Percentiles rank a stretch among this genome's conserved stretches.
Conservation (phyloP, 2,888 invertebrate species). For the Melieria omissa region DNA sequence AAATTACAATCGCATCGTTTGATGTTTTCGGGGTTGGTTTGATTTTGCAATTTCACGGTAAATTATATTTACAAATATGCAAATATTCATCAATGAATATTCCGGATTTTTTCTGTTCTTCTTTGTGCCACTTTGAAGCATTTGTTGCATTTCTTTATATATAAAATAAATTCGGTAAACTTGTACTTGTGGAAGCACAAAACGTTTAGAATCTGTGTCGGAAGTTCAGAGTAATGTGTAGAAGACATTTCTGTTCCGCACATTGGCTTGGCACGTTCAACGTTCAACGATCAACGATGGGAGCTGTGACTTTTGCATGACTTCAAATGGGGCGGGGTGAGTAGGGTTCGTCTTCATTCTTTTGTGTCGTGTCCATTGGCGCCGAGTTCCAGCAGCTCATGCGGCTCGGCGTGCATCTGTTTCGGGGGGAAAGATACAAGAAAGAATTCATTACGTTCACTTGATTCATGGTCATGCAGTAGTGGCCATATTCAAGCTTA, state of each 20-base stretch:
- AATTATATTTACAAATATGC: too few species aligned
- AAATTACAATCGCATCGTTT: too few species aligned
- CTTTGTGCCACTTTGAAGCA: not conserved
- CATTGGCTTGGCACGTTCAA: too few species aligned
- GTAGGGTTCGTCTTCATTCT: slow-evolving; percentile 58
- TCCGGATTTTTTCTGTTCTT: too few species aligned
- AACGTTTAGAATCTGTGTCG: slow-evolving; percentile 31
- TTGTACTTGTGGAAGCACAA: slow-evolving; percentile 36
- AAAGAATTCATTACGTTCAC: not conserved
- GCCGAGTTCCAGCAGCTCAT: slow-evolving; percentile 75
- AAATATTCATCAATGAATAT: too few species aligned
- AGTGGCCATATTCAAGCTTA: slow-evolving; percentile 52
- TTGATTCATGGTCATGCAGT: not conserved
- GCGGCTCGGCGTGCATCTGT: slow-evolving; percentile 70
- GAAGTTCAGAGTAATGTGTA: not conserved
- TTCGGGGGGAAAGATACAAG: not conserved
- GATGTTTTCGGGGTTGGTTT: too few species aligned
- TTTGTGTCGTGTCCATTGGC: slow-evolving; percentile 65
- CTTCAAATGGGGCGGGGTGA: slow-evolving; percentile 38
- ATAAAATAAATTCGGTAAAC: slow-evolving; percentile 39
- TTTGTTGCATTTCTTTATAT: slow-evolving; percentile 9
- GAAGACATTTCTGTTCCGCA: not conserved
- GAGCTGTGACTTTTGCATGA: slow-evolving; percentile 43
- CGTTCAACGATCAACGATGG: slow-evolving; percentile 41
- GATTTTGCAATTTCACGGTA: too few species aligned